Evolutionary conservation across 2,113 vertebrate species (phyloP), one percentile per base, ranked within the genome.

Genomic region (Poeciliopsis prolifica): DNA sequence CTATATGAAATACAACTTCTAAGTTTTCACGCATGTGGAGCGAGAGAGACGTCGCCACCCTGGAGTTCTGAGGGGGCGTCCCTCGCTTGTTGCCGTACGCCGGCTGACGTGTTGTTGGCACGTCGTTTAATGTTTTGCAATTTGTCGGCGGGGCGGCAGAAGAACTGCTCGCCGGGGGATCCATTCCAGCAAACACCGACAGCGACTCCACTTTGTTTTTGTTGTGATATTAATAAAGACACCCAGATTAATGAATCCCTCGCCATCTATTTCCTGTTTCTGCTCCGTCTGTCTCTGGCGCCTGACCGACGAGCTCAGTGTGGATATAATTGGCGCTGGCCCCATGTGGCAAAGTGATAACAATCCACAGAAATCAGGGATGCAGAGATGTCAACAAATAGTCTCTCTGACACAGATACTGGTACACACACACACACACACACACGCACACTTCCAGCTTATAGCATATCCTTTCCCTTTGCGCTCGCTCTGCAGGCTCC

Each of bases 291-390:
- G 30, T 28, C 14, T 86, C 77, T 48, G 80, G 64, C 40, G 61
- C 69, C 78, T 69, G 48, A 61, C 51, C 82, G 81, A 85, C 72
- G 51, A 73, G 85, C 86, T 84, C 77, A 72, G 64, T 70, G 79
- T n/a, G 61, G 79, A 83, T 89, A 87, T 90, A 90, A 91, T 86
- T 91, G 88, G 79, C 87, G 79, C 66, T 51, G 83, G 87, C 84
- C 92, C 86, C 89, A 88, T 90, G 88, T 91, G 90, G 86, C 78
- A 86, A 72, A 78, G 75, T 83, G 77, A 83, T 72, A 78, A 88
- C 37, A 40, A 86, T 77, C 74, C 73, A 78, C 29, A 70, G 73
- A 87, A 87, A 87, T 86, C 68, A 89, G 90, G 85, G 82, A 76
- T 70, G 61, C 75, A 54, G 79, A 64, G 74, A 88, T 89, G 86